Conservation (phyloP, 2,797 vertebrate genomes). For the Ctenopoma multispine region DNA sequence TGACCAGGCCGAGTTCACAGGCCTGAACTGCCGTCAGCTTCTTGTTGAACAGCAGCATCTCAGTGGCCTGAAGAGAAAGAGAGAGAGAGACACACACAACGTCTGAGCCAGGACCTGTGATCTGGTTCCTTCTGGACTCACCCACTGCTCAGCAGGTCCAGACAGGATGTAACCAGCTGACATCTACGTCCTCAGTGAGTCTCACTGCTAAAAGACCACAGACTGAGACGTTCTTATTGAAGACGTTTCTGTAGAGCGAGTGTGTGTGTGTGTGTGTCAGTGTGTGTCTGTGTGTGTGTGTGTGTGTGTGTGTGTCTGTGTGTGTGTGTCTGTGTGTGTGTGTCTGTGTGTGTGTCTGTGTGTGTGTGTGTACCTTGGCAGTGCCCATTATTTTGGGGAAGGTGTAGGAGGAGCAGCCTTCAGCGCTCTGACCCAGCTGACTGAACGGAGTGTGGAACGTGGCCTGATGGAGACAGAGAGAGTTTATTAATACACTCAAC, state of each 20-base stretch:
- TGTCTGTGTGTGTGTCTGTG: slow-evolving; percentile 1
- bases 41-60: slow-evolving; percentile 93
- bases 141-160: too few species aligned
- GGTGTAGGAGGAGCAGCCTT: slow-evolving; percentile 93
- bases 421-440: slow-evolving; percentile 90
- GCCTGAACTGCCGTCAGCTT: slow-evolving; percentile 91
- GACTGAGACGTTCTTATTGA: too few species aligned
- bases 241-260: not conserved
- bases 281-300: not conserved
- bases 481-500: not conserved
- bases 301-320: slow-evolving; percentile 7
- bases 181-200: too few species aligned
- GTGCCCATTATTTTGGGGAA: slow-evolving; percentile 94
- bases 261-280: slow-evolving; percentile 5
- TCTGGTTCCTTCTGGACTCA: too few species aligned
- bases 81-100: too few species aligned
- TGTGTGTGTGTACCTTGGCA: slow-evolving; percentile 82
- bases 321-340: slow-evolving; percentile 4
- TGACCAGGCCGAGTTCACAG: slow-evolving; percentile 88
- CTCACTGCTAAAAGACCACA: too few species aligned
- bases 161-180: too few species aligned
- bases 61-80: slow-evolving; percentile 82
- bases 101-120: too few species aligned
- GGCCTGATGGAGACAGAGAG: slow-evolving; percentile 79
- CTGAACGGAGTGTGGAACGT: slow-evolving; percentile 93